A percentile compares a stretch with the other conserved stretches of the same genome.
These are phyloP conservation scores for Margarornis squamiger DNA, from an alignment of 2,797 vertebrate genomes.

Conservation along the genomic window DNA sequence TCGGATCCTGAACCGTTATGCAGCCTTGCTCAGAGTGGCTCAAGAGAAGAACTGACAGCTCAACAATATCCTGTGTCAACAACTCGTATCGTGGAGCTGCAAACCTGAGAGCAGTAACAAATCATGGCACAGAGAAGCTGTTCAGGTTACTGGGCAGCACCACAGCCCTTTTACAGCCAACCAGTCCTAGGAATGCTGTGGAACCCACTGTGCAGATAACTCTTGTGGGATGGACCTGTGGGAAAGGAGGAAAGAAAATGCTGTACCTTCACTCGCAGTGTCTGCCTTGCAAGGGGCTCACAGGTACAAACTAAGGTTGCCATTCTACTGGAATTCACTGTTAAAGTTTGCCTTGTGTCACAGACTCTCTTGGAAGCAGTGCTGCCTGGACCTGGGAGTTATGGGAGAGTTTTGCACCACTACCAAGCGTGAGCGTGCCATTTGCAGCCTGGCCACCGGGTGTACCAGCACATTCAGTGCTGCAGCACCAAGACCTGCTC, in stretches of 20 bases:
- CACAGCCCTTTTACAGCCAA: neutral
- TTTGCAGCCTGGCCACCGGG: neutral
- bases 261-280: neutral
- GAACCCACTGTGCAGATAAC: neutral
- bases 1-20: neutral
- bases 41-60: neutral
- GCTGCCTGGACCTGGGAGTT: neutral
- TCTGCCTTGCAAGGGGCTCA: neutral
- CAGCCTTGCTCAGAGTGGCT: neutral
- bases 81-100: accelerated
- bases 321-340: neutral
- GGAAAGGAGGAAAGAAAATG: neutral
- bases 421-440: neutral
- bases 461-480: neutral
- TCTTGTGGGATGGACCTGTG: neutral
- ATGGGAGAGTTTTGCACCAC: neutral
- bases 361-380: neutral
- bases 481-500: neutral
- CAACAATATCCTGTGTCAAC: neutral
- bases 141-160: neutral
- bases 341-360: neutral
- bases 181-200: neutral
- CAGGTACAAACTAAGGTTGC: neutral
- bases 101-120: neutral
- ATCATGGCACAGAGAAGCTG: neutral